Percentiles rank a stretch among this genome's conserved stretches.
Evolutionary conservation across 2,888 invertebrate genomes (phyloP).

Genomic region (Argyresthia albistria): DNA sequence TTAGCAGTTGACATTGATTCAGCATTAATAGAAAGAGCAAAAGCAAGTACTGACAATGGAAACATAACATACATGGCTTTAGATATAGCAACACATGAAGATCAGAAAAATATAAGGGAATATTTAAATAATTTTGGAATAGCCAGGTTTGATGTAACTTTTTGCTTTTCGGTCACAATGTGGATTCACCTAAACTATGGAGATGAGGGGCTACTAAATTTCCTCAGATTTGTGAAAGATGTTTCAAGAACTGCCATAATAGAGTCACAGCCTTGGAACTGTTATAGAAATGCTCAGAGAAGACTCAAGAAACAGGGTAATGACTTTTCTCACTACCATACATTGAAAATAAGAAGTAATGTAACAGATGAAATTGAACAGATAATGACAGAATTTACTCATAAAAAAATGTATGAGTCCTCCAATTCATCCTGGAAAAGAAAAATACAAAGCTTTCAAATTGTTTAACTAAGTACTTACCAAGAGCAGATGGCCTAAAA

Average conservation of each 20-base stretch:
- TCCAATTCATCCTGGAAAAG: constrained; percentile 78
- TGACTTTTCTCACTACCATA: constrained; percentile 72
- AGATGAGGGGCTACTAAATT: constrained; percentile 77
- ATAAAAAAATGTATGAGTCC: constrained; percentile 72
- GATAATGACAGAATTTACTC: constrained; percentile 54
- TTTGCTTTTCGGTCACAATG: constrained; percentile 90
- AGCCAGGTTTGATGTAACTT: constrained; percentile 75
- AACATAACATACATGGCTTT: constrained; percentile 70
- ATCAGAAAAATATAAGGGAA: constrained; percentile 38
- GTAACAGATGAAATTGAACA: constrained; percentile 75
- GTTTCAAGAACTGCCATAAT: constrained; percentile 75
- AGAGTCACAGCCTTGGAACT: constrained; percentile 91
- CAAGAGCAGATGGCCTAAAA: no score
- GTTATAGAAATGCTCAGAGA: constrained; percentile 83
- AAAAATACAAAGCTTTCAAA: constrained; percentile 75
- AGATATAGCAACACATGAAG: constrained; percentile 70
- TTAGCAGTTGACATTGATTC: constrained; percentile 85
- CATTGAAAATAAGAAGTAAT: constrained; percentile 73
- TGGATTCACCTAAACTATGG: constrained; percentile 92
- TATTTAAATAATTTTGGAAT: constrained; percentile 57
- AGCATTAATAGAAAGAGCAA: constrained; percentile 77
- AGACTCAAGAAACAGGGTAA: constrained; percentile 76
- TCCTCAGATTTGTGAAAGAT: constrained; percentile 71
- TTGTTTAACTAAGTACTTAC: constrained; percentile 5
- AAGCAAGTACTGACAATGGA: constrained; percentile 40